Base-by-base conservation (phyloP, 1,140 invertebrate genomes). In the Ericerus pela region DNA sequence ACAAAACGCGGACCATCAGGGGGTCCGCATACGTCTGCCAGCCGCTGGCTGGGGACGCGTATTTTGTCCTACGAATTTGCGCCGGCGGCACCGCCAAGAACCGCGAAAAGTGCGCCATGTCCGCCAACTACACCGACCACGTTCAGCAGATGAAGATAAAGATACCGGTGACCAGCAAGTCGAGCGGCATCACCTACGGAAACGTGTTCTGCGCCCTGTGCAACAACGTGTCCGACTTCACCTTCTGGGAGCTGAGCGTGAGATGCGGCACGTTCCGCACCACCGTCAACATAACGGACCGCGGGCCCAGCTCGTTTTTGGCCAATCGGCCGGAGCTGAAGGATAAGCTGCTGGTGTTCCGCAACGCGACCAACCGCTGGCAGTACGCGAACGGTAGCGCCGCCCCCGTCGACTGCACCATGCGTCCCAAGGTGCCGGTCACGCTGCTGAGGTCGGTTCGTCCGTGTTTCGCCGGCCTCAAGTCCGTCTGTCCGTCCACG, bases 181-280 rank as follows among this genome's bases (percentile, higher is more conserved):
- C 51, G 11, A 64, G 72, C 0, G 69, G 73, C 1, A 58, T 72
- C 28, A 76, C 75, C 0, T 80, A 76, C 62, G 68, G 69, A 51
- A 80, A 79, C 60, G 65, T 70, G 22, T 73, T 70, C 64, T 80
- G 78, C 60, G 75, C 77, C 0, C 55, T 71, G 6, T 80, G 78
- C 60, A 73, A 79, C 63, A 63, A 66, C 1, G 71, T 72, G 47
- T 38, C 57, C 12, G 29, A 30, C 20, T 30, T 29, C 16, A 22
- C 16, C 12, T 54, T 54, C 27, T 54, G 53, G 53, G 37, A 54
- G 8, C 8, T 33, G 30, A 33, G 30, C 30, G 30, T 33, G 30
- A n/a, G n/a, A 10, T 33, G 30, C 30, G 30, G n/a, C n/a, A n/a
- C 30, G 30, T 33, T 10, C n/a, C 8, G 30, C 30, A 33, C 8